Percentiles rank a stretch among this genome's conserved stretches.
These are phyloP conservation scores for Rotaria sp. DNA, from an alignment of 2,888 invertebrate species.

Conservation along the genomic window DNA sequence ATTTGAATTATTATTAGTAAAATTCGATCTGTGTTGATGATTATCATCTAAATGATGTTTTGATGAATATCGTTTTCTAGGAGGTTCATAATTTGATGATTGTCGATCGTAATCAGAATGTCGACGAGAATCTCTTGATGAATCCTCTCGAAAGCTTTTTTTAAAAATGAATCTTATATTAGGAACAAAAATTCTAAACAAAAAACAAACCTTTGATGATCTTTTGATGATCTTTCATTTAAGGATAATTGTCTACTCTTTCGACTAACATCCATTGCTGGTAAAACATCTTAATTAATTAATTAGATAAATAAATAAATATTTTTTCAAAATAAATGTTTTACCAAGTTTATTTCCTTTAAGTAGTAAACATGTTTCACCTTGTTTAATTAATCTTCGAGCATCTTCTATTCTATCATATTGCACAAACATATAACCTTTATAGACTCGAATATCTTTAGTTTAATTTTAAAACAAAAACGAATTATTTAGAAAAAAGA, in stretches of 20 bases:
- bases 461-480: not conserved
- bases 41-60: not conserved
- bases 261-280: not conserved
- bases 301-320: too few species aligned
- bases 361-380: not conserved
- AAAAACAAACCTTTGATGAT: not conserved
- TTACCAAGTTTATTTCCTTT: constrained; percentile 28
- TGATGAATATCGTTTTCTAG: not conserved
- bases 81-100: not conserved
- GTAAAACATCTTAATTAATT: constrained; percentile 1
- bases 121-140: not conserved
- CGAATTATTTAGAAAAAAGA: not conserved
- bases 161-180: not conserved
- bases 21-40: not conserved
- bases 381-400: not conserved
- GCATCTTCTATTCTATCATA: not conserved
- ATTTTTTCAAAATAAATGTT: too few species aligned
- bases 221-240: not conserved
- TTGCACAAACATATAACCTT: not conserved
- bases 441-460: constrained; percentile 20
- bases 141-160: too few species aligned
- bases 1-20: too few species aligned
- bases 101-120: not conserved
- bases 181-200: not conserved
- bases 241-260: not conserved